phyloP scores from a whole-genome alignment of 2,797 vertebrate species.

The Caiman crocodilus region DNA sequence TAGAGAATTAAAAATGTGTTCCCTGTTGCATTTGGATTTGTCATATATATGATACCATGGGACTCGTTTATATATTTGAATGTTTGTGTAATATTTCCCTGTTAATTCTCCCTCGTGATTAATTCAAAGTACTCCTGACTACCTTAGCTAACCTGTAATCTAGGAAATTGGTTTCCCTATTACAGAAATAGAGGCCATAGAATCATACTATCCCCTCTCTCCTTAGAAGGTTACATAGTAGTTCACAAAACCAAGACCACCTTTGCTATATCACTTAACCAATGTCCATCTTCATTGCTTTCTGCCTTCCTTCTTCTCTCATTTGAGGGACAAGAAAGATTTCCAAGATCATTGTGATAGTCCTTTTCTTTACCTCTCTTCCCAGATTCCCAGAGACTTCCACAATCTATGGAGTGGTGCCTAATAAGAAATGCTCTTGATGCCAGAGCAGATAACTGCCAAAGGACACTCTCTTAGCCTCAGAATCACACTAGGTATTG shows the following conservation, averaged over 20 bases:
- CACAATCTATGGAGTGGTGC: too few relatives aligned
- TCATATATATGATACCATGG: too few relatives aligned
- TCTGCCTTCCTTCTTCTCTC: not conserved
- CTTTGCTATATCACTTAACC: not conserved
- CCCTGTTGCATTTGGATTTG: too few relatives aligned
- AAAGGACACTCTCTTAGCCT: too few relatives aligned
- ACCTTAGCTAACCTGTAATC: slow-evolving; percentile 11
- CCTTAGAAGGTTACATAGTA: not conserved
- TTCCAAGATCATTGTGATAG: not conserved
- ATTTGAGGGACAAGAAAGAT: not conserved
- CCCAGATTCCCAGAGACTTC: too few relatives aligned
- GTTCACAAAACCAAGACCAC: not conserved
- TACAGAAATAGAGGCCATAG: slow-evolving; percentile 7
- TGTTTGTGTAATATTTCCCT: not conserved
- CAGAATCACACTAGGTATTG: too few relatives aligned
- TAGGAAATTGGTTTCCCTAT: slow-evolving; percentile 22
- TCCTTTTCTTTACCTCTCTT: too few relatives aligned
- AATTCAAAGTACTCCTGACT: slow-evolving; percentile 46
- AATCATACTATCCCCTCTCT: not conserved
- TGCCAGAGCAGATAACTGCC: too few relatives aligned
- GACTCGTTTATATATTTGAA: not conserved
- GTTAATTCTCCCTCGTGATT: slow-evolving; percentile 28
- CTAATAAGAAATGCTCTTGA: too few relatives aligned
- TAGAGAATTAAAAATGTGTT: too few relatives aligned
- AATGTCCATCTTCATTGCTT: not conserved